A percentile compares a stretch with the other conserved stretches of the same genome.
Evolutionary conservation across 2,888 invertebrate species (phyloP).

Genomic region (Drosophila nr. perissopoda): DNA sequence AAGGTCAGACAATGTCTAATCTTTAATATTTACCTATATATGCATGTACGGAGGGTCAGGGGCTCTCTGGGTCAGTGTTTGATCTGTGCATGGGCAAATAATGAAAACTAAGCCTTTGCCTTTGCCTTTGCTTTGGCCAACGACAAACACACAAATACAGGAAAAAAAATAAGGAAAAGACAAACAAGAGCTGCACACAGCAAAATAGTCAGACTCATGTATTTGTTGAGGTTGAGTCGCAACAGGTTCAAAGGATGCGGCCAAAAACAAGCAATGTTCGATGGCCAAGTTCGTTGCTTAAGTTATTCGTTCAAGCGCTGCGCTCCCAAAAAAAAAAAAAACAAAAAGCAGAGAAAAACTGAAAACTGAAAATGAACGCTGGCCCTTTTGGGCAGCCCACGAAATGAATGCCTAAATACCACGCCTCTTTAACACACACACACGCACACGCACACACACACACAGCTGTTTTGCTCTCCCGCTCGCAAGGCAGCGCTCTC

Average conservation of each 20-base stretch:
- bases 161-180: conserved; percentile 38
- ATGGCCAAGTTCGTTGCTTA: conserved; percentile 55
- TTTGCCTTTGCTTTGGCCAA: conserved; percentile 32
- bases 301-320: conserved; percentile 55
- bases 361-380: conserved; percentile 65
- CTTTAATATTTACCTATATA: conserved; percentile 62
- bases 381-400: conserved; percentile 65
- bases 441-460: conserved; percentile 21
- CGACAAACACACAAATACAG: conserved; percentile 17
- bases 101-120: conserved; percentile 56
- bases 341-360: conserved; percentile 14
- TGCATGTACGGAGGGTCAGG: conserved; percentile 34
- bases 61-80: conserved; percentile 66
- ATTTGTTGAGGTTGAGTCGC: conserved; percentile 74
- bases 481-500: conserved; percentile 26
- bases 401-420: conserved; percentile 75
- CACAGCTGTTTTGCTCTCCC: conserved; percentile 25
- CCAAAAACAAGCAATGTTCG: conserved; percentile 21
- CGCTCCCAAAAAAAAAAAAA: conserved; percentile 16
- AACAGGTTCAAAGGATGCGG: conserved; percentile 80
- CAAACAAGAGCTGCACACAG: conserved; percentile 46
- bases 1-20: conserved; percentile 63
- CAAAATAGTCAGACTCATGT: conserved; percentile 57
- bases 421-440: conserved; percentile 60
- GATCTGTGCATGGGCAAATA: conserved; percentile 74